Evolutionary conservation across 2,888 invertebrate species (phyloP), one percentile per base, ranked within the genome.

Genomic region (Bellardia pandia): DNA sequence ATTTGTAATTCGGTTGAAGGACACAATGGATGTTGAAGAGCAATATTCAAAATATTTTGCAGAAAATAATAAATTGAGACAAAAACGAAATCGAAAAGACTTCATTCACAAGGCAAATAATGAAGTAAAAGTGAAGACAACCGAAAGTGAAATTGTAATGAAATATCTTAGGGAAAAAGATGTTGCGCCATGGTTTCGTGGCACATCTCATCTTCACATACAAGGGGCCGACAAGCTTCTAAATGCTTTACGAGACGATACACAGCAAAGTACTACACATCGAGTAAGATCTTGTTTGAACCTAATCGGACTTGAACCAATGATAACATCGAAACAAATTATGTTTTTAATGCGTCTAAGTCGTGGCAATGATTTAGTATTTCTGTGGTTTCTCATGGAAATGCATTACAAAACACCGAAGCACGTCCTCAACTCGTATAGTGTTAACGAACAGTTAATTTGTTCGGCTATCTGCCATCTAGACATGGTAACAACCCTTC

Each of bases 341-440:
- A 86, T 82, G 23, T 56, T 86, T 3, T 75, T 91, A 3, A 90
- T 93, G 85, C 48, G 69, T 4, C 74, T 93, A 48, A 91, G 92
- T 58, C 90, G 90, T 2, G 92, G 92, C 37, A 93, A 91, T 78
- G 93, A 93, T 78, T 89, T 93, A 33, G 93, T 93, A 4, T 93
- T 93, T 79, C 85, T 93, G 3, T 93, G 93, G 93, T 93, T 93
- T 74, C 89, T 93, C 2, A 91, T 91, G 91, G 93, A 93, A 48
- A 58, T 91, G 80, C 91, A 91, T 81, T 93, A 93, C 71, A 91
- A 90, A 30, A 87, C 78, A 3, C 69, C 81, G 16, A 85, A 85
- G 14, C 23, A 9, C 16, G 62, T 62, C 5, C 13, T 56, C 14
- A 75, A 48, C 4, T 40, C n/a, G 1, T 93, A 91, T 72, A 89